A percentile compares a stretch with the other conserved stretches of the same genome.
phyloP scores from a whole-genome alignment of 2,888 invertebrate species.

The Andrena flavipes region DNA sequence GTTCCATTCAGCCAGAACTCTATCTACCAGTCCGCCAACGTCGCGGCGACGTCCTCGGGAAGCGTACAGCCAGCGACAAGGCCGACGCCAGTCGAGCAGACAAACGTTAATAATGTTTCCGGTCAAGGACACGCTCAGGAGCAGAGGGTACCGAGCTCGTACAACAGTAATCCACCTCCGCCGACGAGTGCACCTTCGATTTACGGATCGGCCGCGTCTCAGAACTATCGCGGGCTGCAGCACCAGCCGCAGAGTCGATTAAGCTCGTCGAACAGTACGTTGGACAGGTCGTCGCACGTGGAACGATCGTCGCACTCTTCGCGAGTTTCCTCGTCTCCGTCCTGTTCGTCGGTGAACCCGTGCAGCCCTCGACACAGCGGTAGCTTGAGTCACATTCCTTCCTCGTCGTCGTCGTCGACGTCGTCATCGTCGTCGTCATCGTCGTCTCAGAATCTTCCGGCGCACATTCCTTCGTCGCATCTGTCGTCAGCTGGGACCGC shows the following conservation, averaged over 20 bases:
- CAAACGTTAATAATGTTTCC: constrained; percentile 23
- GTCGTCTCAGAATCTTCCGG: constrained; percentile 75
- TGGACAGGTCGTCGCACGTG: constrained; percentile 55
- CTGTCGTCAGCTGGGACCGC: constrained; percentile 64
- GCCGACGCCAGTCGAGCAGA: constrained; percentile 72
- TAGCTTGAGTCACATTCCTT: constrained; percentile 80
- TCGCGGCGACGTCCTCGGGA: constrained; percentile 81
- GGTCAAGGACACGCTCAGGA: constrained; percentile 67
- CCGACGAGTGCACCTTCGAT: constrained; percentile 44
- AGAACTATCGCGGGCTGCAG: constrained; percentile 64
- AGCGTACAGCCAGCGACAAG: constrained; percentile 72
- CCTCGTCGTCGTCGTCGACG: constrained; percentile 64
- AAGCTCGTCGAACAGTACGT: constrained; percentile 38
- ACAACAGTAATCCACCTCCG: constrained; percentile 41
- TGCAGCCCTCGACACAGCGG: constrained; percentile 75
- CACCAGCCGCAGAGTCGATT: constrained; percentile 62
- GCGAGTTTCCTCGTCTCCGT: constrained; percentile 67
- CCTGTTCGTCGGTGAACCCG: constrained; percentile 71
- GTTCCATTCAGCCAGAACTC: constrained; percentile 78
- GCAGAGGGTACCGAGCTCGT: constrained; percentile 70
- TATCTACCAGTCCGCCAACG: constrained; percentile 78
- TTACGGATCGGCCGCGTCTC: constrained; percentile 64
- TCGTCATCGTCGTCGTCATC: constrained; percentile 57
- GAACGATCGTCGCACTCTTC: constrained; percentile 65
- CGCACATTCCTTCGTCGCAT: constrained; percentile 80